Evolutionary conservation across 2,113 vertebrate genomes (phyloP), one percentile per base, ranked within the genome.

Genomic region (Parotia lawesii): DNA sequence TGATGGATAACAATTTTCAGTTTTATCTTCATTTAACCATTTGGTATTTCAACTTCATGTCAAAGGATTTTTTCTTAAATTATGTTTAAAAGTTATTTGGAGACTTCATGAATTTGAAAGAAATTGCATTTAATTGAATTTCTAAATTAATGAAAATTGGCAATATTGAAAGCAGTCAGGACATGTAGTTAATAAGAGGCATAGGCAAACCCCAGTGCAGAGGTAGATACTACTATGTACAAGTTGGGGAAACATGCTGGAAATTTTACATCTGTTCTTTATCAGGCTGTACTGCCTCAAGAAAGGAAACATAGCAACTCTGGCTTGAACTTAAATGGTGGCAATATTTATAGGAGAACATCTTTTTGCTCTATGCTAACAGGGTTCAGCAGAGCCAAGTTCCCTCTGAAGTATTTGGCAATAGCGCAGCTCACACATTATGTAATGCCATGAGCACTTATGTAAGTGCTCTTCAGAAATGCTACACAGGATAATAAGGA

Each of bases 341-440:
- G 29, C 47, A 90, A 28, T 81, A 77, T 74, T 92, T 78, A 71
- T 12, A 88, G 69, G 11, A 74, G 40, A 77, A 80, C 6, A 84
- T 38, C 60, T 42, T 77, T 80, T 54, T 17, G 5, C 23, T 76
- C 38, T 69, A 0, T 37, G 45, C 29, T 81, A 58, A 61, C 6
- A 57, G 28, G 12, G 61, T 40, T 89, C 35, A 56, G 44, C 40
- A 89, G 65, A 85, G 65, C 40, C 81, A 87, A 77, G 74, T 40
- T 67, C 64, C 51, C 29, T 28, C 69, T 25, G 33, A 87, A 71
- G 31, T 65, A 82, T 19, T 80, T 87, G 70, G 45, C 54, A 87
- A 57, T 10, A 53, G 28, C 0, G 0, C 35, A 87, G 44, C 21
- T 67, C 8, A 1, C 5, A 1, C 2, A 1, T 78, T 82, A 80